phyloP scores from a whole-genome alignment of 2,888 invertebrate species.

The Heteromyza rotundicornis region DNA sequence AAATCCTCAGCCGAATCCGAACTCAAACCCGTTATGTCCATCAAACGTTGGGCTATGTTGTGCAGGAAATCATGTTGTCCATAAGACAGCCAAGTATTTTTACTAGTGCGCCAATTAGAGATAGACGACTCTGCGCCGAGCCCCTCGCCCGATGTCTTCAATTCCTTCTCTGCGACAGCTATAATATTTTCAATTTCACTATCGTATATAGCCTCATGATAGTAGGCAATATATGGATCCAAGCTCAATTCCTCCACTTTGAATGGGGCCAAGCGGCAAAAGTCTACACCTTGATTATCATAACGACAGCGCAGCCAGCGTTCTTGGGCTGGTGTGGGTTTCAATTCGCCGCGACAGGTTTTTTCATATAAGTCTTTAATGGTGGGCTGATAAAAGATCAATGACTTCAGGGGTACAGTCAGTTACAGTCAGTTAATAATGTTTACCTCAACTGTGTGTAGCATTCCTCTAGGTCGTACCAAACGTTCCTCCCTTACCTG shows the following conservation, averaged over 20 bases:
- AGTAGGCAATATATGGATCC: slow-evolving; percentile 32
- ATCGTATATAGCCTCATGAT: slow-evolving; percentile 30
- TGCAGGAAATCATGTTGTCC: slow-evolving; percentile 13
- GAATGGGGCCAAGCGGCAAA: slow-evolving; percentile 32
- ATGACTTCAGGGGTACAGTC: too few relatives aligned
- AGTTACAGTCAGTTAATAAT: too few relatives aligned
- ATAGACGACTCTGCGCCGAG: slow-evolving; percentile 8
- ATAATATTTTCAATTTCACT: slow-evolving; percentile 28
- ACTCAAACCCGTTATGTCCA: slow-evolving; percentile 31
- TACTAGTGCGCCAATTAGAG: slow-evolving; percentile 61
- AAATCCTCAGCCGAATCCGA: slow-evolving; percentile 24
- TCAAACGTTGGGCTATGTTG: slow-evolving; percentile 21
- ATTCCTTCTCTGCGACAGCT: background rate
- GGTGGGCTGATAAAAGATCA: background rate
- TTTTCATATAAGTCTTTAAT: slow-evolving; percentile 16
- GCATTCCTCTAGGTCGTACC: too few relatives aligned
- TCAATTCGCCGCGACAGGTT: slow-evolving; percentile 64
- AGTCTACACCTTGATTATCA: slow-evolving; percentile 39
- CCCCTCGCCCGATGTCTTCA: slow-evolving; percentile 29
- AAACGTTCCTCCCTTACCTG: background rate
- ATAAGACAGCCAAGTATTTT: slow-evolving; percentile 30
- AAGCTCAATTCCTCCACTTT: slow-evolving; percentile 35
- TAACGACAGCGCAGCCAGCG: slow-evolving; percentile 50
- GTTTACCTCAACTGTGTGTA: too few relatives aligned
- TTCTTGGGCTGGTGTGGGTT: slow-evolving; percentile 57